Percentiles rank a stretch among this genome's conserved stretches.
Evolutionary conservation across 2,888 invertebrate genomes (phyloP).

Genomic region (Ectemnius lituratus): DNA sequence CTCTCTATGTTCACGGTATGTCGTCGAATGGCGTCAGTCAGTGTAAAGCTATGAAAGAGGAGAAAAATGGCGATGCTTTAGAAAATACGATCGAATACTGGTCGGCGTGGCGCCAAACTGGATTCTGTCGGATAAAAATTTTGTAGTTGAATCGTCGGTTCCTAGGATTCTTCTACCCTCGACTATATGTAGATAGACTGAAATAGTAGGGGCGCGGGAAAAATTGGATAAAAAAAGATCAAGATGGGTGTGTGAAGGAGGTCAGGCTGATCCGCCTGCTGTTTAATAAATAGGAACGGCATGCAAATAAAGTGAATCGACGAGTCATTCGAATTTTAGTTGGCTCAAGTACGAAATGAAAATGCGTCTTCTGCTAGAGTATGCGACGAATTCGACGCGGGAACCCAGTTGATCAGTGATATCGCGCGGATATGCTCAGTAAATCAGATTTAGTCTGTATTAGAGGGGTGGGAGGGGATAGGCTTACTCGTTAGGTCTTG

Average conservation of each 20-base stretch:
- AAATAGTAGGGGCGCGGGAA: no score
- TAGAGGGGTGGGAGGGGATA: background rate
- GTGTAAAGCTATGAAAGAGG: no score
- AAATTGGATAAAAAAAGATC: background rate
- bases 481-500: no score
- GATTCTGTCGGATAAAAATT: no score
- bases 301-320: constrained; percentile 64
- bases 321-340: constrained; percentile 65
- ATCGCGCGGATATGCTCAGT: constrained; percentile 29
- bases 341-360: constrained; percentile 57
- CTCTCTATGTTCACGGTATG: constrained; percentile 15
- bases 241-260: constrained; percentile 3
- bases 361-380: constrained; percentile 13
- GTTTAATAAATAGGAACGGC: constrained; percentile 61
- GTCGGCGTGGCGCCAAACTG: no score
- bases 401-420: constrained; percentile 16
- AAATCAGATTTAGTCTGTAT: constrained; percentile 32
- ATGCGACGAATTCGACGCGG: constrained; percentile 31
- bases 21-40: no score
- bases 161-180: no score
- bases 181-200: no score
- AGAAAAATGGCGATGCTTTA: no score
- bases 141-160: no score
- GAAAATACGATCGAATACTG: no score
- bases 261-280: constrained; percentile 22